Conservation (phyloP, 1,140 invertebrate species). For the Lanistes nyassanus region DNA sequence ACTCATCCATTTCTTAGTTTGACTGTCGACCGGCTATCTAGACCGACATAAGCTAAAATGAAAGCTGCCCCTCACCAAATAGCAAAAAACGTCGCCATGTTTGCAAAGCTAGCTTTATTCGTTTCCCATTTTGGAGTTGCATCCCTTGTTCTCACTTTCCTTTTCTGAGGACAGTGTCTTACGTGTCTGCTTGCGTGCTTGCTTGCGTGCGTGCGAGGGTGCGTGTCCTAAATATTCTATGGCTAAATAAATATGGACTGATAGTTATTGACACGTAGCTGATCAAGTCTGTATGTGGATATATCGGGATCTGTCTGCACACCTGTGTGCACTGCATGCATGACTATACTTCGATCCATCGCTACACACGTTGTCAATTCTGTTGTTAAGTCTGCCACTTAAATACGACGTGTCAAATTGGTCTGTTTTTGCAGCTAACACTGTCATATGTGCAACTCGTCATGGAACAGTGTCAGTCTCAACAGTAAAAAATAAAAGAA, state of each 20-base stretch:
- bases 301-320: slow-evolving; percentile 2
- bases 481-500: neutral
- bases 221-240: too few relatives aligned
- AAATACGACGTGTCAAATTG: neutral
- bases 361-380: neutral
- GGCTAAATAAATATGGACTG: too few relatives aligned
- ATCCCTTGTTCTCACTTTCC: slow-evolving; percentile 6
- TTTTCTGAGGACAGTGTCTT: neutral
- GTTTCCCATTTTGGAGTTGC: neutral
- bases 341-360: neutral
- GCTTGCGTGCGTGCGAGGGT: neutral
- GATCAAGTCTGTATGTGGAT: too few relatives aligned
- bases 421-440: neutral
- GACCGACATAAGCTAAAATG: neutral
- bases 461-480: slow-evolving; percentile 3
- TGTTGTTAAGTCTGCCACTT: slow-evolving; percentile 2
- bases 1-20: slow-evolving; percentile 14
- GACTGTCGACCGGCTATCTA: too few relatives aligned
- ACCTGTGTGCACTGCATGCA: slow-evolving; percentile 2
- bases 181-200: neutral
- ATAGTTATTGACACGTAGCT: slow-evolving; percentile 2
- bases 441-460: neutral
- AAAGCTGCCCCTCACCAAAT: neutral
- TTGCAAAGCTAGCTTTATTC: neutral
- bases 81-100: slow-evolving; percentile 15